These are phyloP conservation scores for Progne subis DNA, from an alignment of 2,113 vertebrate genomes.

Conservation along the genomic window DNA sequence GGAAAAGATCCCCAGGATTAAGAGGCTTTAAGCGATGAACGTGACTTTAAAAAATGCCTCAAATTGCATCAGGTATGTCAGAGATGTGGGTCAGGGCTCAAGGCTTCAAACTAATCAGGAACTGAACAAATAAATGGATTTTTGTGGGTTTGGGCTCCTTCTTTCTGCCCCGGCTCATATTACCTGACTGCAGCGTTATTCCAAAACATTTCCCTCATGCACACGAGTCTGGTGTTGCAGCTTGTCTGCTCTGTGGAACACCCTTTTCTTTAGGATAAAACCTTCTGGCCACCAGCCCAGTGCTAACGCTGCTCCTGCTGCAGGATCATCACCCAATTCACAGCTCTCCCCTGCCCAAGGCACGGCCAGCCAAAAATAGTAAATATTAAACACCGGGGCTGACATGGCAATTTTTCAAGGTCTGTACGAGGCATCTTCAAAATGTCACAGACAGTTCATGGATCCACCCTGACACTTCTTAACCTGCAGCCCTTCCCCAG, in stretches of 20 bases:
- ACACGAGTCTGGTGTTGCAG: accelerated
- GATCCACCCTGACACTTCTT: neutral
- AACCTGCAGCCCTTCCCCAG: neutral
- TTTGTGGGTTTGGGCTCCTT: neutral
- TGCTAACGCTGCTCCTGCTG: neutral
- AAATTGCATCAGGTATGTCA: neutral
- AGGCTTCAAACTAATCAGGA: neutral
- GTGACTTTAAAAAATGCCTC: neutral
- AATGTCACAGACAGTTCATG: neutral
- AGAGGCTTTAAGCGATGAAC: neutral
- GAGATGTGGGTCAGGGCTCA: neutral
- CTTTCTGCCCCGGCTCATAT: neutral
- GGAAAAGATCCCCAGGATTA: neutral
- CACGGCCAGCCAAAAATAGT: neutral
- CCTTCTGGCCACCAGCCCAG: neutral
- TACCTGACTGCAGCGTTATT: neutral
- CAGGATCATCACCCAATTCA: neutral
- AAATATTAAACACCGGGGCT: neutral
- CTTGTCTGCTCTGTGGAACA: neutral
- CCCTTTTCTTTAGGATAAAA: neutral
- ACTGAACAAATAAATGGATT: neutral
- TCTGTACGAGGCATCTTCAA: neutral
- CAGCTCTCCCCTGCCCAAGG: neutral
- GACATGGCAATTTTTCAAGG: neutral
- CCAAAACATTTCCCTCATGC: neutral